Percentiles rank a stretch among this genome's conserved stretches.
These are phyloP conservation scores for Rhopalosiphum padi DNA, from an alignment of 1,140 invertebrate species.

Conservation along the genomic window DNA sequence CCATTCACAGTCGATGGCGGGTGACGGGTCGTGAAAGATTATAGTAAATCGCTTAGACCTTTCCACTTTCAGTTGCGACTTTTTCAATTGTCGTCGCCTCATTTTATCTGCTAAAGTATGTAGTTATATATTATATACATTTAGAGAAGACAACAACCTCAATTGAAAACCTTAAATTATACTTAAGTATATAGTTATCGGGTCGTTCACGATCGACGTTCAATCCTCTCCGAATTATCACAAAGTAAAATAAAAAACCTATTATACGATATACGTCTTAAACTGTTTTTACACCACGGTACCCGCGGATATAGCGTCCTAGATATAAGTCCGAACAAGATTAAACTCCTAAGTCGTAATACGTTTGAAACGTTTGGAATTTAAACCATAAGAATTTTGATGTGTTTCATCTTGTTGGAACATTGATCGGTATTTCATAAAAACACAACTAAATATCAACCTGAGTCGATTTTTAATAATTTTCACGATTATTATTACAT, in stretches of 20 bases:
- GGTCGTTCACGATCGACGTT: neutral
- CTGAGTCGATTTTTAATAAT: neutral
- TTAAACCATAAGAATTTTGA: neutral
- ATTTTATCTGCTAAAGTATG: neutral
- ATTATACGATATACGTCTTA: no score
- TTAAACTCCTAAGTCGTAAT: neutral
- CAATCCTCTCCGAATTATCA: neutral
- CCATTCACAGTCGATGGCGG: no score
- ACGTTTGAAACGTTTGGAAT: neutral
- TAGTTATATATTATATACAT: neutral
- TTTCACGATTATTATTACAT: neutral
- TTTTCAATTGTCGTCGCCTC: neutral
- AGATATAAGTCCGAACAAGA: neutral
- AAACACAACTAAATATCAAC: neutral
- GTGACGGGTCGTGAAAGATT: neutral
- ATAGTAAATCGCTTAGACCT: neutral
- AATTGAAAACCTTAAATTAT: neutral
- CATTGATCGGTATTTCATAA: neutral
- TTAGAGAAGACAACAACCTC: neutral
- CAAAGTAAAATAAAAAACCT: neutral
- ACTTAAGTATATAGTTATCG: no score
- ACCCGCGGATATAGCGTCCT: neutral
- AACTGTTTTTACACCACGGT: neutral
- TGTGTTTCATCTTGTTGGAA: neutral
- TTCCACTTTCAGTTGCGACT: neutral